Conservation (phyloP, 2,888 invertebrate genomes). For the Eugnorisma glareosa region DNA sequence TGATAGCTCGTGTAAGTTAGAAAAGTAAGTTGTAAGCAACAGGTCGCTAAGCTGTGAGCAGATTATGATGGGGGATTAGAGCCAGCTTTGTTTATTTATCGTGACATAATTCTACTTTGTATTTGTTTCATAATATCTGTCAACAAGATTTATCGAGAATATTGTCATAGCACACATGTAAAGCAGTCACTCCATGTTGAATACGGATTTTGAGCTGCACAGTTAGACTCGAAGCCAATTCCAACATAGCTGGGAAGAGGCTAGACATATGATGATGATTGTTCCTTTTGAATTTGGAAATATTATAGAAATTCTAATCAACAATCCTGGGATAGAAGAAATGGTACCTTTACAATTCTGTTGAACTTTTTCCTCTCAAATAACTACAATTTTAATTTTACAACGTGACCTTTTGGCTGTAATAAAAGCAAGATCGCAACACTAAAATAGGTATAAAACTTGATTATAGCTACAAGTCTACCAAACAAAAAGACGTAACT, state of each 20-base stretch:
- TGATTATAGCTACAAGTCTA: background rate
- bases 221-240: background rate
- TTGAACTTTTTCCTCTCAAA: background rate
- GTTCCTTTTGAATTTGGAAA: background rate
- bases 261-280: background rate
- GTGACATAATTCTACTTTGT: background rate
- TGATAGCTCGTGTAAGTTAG: conserved; percentile 30
- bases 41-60: conserved; percentile 29
- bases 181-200: background rate
- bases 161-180: background rate
- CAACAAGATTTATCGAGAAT: background rate
- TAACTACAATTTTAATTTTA: conserved; percentile 22
- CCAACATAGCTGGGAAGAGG: background rate
- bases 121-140: background rate
- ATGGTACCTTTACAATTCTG: too few relatives aligned
- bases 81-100: conserved; percentile 6
- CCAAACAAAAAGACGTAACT: conserved; percentile 26
- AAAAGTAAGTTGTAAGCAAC: conserved; percentile 44
- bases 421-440: conserved; percentile 34
- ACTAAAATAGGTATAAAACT: conserved; percentile 14
- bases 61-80: conserved; percentile 19
- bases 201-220: background rate
- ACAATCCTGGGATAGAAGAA: background rate
- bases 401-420: background rate
- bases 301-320: background rate